Base-by-base conservation (phyloP, 2,797 vertebrate species). In the Mus spretus region DNA sequence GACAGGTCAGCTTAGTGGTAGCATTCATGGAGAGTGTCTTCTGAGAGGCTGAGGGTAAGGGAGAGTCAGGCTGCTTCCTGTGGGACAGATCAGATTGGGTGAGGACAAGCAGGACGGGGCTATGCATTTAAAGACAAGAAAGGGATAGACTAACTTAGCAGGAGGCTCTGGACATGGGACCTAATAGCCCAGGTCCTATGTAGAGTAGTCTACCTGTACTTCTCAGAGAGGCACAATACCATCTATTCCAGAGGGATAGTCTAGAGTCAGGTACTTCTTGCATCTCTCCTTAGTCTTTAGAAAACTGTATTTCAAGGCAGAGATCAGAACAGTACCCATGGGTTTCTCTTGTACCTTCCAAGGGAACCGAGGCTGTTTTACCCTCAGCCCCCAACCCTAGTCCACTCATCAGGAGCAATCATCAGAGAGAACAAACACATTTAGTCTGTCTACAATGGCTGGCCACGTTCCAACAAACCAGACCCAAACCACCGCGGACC, bases 231-330 rank as follows among this genome's bases (percentile, higher is more conserved):
- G 19, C 14, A 53, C 12, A 15, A 9, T 53, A 11, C 1, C 83
- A 53, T 86, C 44, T 85, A 4, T 50, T 19, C 63, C 84, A 47
- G 40, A 47, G 44, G 50, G 12, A n/a, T 47, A 28, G 85, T 4
- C 1, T 50, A 12, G 59, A 85, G 20, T 0, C 2, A 15, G 55
- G 37, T 19, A 20, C 12, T 19, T 93, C n/a, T 57, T 6, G 77
- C 24, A 37, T 50, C 6, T 53, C 47, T 10, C 2, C 70, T 90
- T 80, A 85, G 63, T 75, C 63, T 72, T 83, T 90, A 89, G 81
- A 96, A 89, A 96, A 88, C 10, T 63, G 11, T 22, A 28, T 50
- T 92, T 94, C 22, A 67, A 6, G 57, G 63, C 61, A 93, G 40
- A 65, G 37, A 37, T 6, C n/a, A 72, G 80, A 88, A 80, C 53